Evolutionary conservation across 2,113 vertebrate species (phyloP), one percentile per base, ranked within the genome.

Genomic region (Merops nubicus): DNA sequence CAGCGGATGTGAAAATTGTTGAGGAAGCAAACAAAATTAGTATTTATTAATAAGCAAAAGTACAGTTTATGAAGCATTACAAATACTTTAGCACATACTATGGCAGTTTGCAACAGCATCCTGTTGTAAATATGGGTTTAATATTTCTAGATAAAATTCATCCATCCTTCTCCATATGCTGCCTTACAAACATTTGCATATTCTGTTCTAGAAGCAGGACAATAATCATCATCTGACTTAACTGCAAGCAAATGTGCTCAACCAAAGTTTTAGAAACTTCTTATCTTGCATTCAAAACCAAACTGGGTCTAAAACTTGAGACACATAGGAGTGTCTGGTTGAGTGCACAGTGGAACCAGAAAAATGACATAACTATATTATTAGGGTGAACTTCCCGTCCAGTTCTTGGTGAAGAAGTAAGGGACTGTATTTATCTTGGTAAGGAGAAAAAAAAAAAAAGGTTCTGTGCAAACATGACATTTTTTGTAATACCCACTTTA

Each of bases 11-110:
- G 84, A 93, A 87, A 91, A 96, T 89, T 94, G 69, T 93, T 86
- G 73, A 96, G 78, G 84, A 96, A 97, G 92, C 59, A 88, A 93
- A 95, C 60, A 59, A 84, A 96, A 94, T 95, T 95, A 95, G 60
- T 97, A 56, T 88, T 96, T 97, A 97, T 97, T 97, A 97, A 96
- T 97, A 96, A 91, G 43, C 9, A 82, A 82, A 94, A 62, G 50
- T 65, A 89, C 25, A 86, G 57, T 57, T 95, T 95, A 80, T 88
- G 82, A 95, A 94, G 65, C 54, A 89, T 92, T 94, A 19, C 85
- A 91, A 96, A 96, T 72, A 62, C 81, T 77, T 79, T 80, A 65
- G 62, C 22, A 9, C 22, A 9, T 70, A 64, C 50, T 96, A 70
- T 47, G 63, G 72, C 85, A 81, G 23, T 43, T 67, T 94, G 60